Percentiles rank a stretch among this genome's conserved stretches.
These are phyloP conservation scores for Drosophila pseudotakahashii DNA, from an alignment of 2,888 invertebrate genomes.

Conservation along the genomic window DNA sequence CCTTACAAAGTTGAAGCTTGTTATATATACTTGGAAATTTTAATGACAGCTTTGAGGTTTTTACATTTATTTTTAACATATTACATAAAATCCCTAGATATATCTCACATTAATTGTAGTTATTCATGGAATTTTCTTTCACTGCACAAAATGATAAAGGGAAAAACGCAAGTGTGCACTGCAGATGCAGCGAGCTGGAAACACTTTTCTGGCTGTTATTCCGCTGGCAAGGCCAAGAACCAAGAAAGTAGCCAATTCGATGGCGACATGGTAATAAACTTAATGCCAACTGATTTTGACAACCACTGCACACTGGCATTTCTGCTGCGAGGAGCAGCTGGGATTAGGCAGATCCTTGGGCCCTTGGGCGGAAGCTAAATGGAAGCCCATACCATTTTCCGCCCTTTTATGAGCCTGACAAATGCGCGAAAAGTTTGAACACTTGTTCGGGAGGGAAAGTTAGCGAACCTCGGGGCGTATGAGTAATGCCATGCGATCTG, in stretches of 20 bases:
- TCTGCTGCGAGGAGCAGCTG: background rate
- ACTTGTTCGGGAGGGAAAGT: conserved; percentile 4
- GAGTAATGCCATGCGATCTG: conserved; percentile 57
- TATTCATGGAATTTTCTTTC: background rate
- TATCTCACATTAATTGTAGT: background rate
- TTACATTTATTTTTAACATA: no score
- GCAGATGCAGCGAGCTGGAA: conserved; percentile 55
- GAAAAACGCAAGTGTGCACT: conserved; percentile 15
- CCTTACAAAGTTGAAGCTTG: no score
- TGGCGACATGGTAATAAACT: conserved; percentile 39
- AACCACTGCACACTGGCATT: conserved; percentile 30
- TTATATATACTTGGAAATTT: no score
- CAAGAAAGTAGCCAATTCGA: conserved; percentile 32
- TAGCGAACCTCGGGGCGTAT: conserved; percentile 44
- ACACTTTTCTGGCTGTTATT: conserved; percentile 39
- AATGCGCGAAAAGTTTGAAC: conserved; percentile 28
- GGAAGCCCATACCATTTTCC: background rate
- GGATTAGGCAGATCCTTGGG: conserved; percentile 22
- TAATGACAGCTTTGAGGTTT: no score
- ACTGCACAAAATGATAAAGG: background rate
- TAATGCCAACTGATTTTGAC: conserved; percentile 55
- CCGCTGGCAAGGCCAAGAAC: conserved; percentile 43
- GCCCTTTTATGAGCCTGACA: conserved; percentile 13
- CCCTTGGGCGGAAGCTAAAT: background rate
- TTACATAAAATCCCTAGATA: no score